Percentiles rank a stretch among this genome's conserved stretches.
phyloP scores from a whole-genome alignment of 2,888 invertebrate species.

The Spisula subtruncata region DNA sequence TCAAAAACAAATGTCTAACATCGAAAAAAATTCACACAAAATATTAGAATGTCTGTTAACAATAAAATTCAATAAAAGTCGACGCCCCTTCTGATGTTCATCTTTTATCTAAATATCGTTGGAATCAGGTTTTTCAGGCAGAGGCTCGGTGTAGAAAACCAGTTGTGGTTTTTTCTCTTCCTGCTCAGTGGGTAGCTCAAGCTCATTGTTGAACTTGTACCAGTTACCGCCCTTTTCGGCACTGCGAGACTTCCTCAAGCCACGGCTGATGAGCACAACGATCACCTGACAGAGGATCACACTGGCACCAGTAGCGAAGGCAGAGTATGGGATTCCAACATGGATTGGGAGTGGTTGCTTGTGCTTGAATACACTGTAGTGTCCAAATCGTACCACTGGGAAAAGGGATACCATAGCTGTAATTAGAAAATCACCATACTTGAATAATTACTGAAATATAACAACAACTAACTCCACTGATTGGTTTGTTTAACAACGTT shows the following conservation, averaged over 20 bases:
- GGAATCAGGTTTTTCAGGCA: conserved; percentile 58
- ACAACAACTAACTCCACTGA: no score
- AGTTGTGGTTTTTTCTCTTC: conserved; percentile 62
- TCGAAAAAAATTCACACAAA: no score
- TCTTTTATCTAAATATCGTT: conserved; percentile 29
- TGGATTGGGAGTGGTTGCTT: conserved; percentile 35
- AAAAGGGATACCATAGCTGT: conserved; percentile 54
- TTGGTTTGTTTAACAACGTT: no score
- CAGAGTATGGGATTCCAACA: conserved; percentile 50
- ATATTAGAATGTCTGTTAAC: background rate
- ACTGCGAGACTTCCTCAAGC: conserved; percentile 35
- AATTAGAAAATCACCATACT: background rate
- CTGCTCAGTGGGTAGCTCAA: conserved; percentile 38
- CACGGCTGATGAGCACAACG: conserved; percentile 40
- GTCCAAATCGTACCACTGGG: conserved; percentile 56
- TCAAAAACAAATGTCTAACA: no score
- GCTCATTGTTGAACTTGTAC: conserved; percentile 67
- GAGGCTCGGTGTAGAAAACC: conserved; percentile 63
- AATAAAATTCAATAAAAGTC: background rate
- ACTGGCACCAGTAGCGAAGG: conserved; percentile 45
- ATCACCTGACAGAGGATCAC: conserved; percentile 44
- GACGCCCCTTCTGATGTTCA: background rate
- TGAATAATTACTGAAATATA: no score
- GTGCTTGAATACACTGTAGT: conserved; percentile 52
- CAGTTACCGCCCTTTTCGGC: conserved; percentile 43